Evolutionary conservation across 2,797 vertebrate species (phyloP), one percentile per base, ranked within the genome.

Genomic region (Varecia variegata): DNA sequence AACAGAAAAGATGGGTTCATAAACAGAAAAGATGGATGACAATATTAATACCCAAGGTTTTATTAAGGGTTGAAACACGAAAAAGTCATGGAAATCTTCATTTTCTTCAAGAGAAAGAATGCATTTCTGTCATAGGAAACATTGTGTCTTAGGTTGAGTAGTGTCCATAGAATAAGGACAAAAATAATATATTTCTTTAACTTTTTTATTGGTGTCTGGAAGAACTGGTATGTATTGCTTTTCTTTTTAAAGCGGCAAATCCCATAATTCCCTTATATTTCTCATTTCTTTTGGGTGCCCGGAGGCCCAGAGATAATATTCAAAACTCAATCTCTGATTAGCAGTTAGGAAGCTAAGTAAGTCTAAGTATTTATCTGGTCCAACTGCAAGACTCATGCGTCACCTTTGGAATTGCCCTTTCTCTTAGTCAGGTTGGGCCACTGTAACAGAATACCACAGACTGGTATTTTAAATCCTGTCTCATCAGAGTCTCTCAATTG

Each of bases 171-270:
- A 73, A 91, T 90, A 88, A 90, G 13, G 35, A 47, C 14, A 90
- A 84, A 80, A 65, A 93, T 85, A 60, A 65, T 84, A 76, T 86
- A 90, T 83, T 87, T 95, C 45, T 93, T 95, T 88, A 96, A 92
- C 65, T 93, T 82, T 91, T 71, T 83, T 76, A 60, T 71, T 92
- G 45, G 52, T 82, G 14, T 96, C 15, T 88, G 23, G 23, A 81
- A 93, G 60, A 94, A 71, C 35, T 52, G 32, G 40, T 45, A 89
- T 85, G 56, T 89, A n/a, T 74, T 77, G 13, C n/a, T 85, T 45
- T 6, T 9, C 38, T 73, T 67, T 85, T 87, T 60, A 84, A 60
- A 52, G 9, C 38, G 21, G 8, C 27, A 40, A 91, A 23, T 90
- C 80, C 76, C n/a, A 7, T 47, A 77, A 91, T 81, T 96, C 90